phyloP scores from a whole-genome alignment of 2,113 vertebrate genomes.

The Podarcis cretensis region DNA sequence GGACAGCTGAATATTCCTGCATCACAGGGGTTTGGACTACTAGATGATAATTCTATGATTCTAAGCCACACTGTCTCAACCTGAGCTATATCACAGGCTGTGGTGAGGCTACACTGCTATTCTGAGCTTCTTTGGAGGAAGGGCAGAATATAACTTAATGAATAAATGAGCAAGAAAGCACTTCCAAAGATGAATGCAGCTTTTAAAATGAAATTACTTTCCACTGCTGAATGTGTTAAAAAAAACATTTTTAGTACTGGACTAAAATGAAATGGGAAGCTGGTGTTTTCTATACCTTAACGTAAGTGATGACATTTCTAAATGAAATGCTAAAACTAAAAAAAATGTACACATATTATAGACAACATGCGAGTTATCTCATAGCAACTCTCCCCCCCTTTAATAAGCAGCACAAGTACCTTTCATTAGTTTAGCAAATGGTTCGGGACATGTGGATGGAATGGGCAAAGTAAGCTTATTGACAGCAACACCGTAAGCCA shows the following conservation, averaged over 20 bases:
- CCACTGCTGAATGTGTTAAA: neutral
- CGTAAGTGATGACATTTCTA: neutral
- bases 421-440: constrained; percentile 96
- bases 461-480: constrained; percentile 96
- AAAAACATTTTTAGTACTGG: neutral
- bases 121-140: neutral
- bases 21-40: no score
- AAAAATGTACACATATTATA: neutral
- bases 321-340: neutral
- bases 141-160: neutral
- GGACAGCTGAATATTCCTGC: no score
- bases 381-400: neutral
- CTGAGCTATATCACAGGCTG: neutral
- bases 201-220: neutral
- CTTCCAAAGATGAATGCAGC: neutral
- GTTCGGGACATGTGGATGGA: constrained; percentile 95
- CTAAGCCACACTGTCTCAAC: neutral
- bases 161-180: neutral
- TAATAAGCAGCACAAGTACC: constrained; percentile 75
- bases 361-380: constrained; percentile 14
- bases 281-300: neutral
- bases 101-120: neutral
- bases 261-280: neutral
- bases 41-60: no score
- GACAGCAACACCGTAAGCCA: constrained; percentile 94